Base-by-base conservation (phyloP, 2,797 vertebrate species). In the Cheirogaleus major region DNA sequence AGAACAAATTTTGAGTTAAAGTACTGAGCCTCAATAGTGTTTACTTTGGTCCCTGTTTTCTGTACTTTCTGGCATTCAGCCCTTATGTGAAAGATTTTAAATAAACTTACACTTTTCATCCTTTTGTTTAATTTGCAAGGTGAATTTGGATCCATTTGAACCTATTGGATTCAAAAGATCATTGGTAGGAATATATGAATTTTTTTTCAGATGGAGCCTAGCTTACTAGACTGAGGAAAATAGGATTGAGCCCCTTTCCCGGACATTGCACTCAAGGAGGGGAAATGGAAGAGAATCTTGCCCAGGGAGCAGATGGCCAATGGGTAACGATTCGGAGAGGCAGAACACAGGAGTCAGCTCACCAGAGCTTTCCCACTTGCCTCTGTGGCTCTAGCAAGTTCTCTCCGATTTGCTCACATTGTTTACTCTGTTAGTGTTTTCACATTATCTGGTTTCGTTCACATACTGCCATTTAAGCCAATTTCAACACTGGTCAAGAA, bases 111-210 rank as follows among this genome's bases (percentile, higher is more conserved):
- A 20, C 9, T 94, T 92, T 93, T 61, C 27, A 38, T 70, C 14
- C 17, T 50, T 65, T 92, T 78, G 43, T 43, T 41, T 38, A 65
- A 55, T 63, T 57, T 94, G 59, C 80, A 93, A 83, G 50, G 32
- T 70, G 72, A 88, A 61, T 84, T 93, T 93, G 72, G 48, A 23
- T 90, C 18, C 50, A 63, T 88, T 83, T 92, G 69, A 93, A 94
- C 25, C 38, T 87, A 32, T 48, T 81, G 32, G 57, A 63, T 69
- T 88, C 50, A 67, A 96, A 95, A 75, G 90, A 91, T 32, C n/a
- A 57, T 87, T 70, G 23, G 17, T 32, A 67, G 18, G 23, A 81
- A 79, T 67, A 15, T 15, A 15, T 15, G 17, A 38, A 38, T 69
- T 55, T 43, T 76, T 45, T 92, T 92, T 79, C 35, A 87, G 45